These are phyloP conservation scores for Leptopilina drosophilae DNA, from an alignment of 2,888 invertebrate species.

Conservation along the genomic window DNA sequence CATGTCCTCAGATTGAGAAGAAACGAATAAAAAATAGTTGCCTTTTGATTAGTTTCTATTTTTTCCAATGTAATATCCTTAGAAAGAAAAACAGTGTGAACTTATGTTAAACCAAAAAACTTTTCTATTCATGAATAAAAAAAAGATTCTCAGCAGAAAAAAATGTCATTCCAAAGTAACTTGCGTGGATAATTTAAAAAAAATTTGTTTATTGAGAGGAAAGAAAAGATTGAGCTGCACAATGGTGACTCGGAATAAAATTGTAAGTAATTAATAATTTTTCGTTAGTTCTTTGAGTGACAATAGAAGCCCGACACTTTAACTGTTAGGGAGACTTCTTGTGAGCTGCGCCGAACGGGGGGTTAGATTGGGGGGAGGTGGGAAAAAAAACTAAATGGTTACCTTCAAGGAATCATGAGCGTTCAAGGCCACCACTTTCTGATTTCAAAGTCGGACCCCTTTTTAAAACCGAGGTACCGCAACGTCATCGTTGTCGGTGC, in stretches of 20 bases:
- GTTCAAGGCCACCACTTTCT: slow-evolving; percentile 34
- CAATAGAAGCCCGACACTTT: slow-evolving; percentile 6
- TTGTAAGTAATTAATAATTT: slow-evolving; percentile 11
- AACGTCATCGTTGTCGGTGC: slow-evolving; percentile 33
- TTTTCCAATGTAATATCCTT: no score
- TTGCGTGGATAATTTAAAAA: neutral
- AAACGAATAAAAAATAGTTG: no score
- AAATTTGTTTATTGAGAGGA: neutral
- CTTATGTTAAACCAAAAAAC: no score
- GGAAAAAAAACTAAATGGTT: slow-evolving; percentile 27
- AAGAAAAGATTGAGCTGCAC: neutral
- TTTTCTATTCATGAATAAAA: no score
- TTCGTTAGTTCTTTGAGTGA: neutral
- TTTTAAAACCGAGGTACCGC: slow-evolving; percentile 25
- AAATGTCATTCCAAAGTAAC: no score
- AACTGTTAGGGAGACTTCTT: neutral
- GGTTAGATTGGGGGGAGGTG: no score
- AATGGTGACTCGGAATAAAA: neutral
- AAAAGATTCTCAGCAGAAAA: no score
- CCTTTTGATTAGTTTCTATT: no score
- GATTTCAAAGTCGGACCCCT: slow-evolving; percentile 21
- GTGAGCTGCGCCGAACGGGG: neutral
- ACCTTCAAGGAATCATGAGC: slow-evolving; percentile 38
- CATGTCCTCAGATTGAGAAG: no score
- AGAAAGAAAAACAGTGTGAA: no score